Percentiles rank a stretch among this genome's conserved stretches.
These are phyloP conservation scores for Sylvilagus bachmani DNA, from an alignment of 2,113 vertebrate genomes.

Conservation along the genomic window DNA sequence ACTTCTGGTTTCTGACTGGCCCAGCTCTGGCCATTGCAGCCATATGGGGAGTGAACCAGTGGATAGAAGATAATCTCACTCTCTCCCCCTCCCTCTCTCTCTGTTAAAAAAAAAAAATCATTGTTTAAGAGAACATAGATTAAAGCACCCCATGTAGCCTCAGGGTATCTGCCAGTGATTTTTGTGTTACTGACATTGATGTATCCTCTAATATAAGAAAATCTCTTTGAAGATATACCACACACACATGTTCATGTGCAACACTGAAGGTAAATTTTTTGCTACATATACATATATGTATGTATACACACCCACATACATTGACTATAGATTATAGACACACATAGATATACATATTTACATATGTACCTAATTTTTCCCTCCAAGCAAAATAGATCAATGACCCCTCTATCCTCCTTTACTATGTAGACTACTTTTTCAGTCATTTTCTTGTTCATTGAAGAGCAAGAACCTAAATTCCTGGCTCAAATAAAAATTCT, in stretches of 20 bases:
- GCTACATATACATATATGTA: not conserved
- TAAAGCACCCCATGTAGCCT: not conserved
- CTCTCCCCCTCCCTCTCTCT: too few species aligned
- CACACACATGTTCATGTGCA: not conserved
- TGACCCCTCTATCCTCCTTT: not conserved
- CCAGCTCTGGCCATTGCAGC: too few species aligned
- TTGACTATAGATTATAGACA: not conserved
- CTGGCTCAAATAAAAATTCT: slow-evolving; percentile 3
- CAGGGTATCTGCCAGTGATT: not conserved
- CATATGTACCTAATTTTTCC: not conserved
- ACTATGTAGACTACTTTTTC: not conserved
- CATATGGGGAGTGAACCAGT: not conserved
- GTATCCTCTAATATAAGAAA: not conserved
- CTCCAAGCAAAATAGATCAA: not conserved
- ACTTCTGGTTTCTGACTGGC: too few species aligned
- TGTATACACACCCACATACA: not conserved
- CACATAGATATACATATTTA: not conserved
- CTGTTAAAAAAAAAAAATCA: not conserved
- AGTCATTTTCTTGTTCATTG: not conserved
- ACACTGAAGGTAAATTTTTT: not conserved
- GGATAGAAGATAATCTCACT: too few species aligned
- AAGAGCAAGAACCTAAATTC: not conserved
- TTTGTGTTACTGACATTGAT: not conserved
- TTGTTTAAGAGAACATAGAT: slow-evolving; percentile 20
- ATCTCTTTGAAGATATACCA: not conserved